A percentile compares a stretch with the other conserved stretches of the same genome.
These are phyloP conservation scores for Alloscopus bannaensis DNA, from an alignment of 2,888 invertebrate species.

Conservation along the genomic window DNA sequence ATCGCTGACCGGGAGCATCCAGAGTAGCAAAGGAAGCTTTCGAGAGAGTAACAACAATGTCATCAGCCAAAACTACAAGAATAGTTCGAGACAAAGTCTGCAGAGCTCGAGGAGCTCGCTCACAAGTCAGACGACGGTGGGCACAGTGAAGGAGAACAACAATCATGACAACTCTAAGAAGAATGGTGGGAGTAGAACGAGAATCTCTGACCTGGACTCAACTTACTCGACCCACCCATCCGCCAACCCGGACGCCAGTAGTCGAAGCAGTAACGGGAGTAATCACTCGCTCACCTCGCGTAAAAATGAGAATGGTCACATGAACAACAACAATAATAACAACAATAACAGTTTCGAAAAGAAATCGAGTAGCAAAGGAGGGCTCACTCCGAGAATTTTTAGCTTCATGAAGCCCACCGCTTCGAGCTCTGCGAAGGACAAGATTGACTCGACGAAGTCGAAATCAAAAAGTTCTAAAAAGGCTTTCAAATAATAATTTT, in stretches of 20 bases:
- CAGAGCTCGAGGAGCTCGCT: conserved; percentile 89
- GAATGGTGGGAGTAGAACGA: conserved; percentile 51
- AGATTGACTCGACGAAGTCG: conserved; percentile 63
- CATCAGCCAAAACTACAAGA: conserved; percentile 59
- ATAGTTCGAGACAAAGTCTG: conserved; percentile 85
- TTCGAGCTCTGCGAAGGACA: conserved; percentile 86
- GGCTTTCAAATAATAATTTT: conserved; percentile 33
- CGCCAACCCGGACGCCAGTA: conserved; percentile 77
- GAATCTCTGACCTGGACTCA: conserved; percentile 53
- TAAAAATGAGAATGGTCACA: conserved; percentile 77
- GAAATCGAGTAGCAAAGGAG: conserved; percentile 73
- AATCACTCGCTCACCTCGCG: conserved; percentile 78
- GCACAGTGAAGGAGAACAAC: conserved; percentile 82
- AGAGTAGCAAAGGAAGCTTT: conserved; percentile 20
- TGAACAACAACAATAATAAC: conserved; percentile 74
- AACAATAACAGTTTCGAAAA: conserved; percentile 75
- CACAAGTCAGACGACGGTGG: conserved; percentile 86
- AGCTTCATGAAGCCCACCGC: conserved; percentile 93
- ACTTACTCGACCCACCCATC: conserved; percentile 59
- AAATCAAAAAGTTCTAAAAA: conserved; percentile 59
- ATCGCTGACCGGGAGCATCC: conserved; percentile 17
- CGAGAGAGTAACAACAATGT: conserved; percentile 62
- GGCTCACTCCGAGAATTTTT: conserved; percentile 74
- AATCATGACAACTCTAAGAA: conserved; percentile 44
- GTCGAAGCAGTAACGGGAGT: conserved; percentile 80